Evolutionary conservation across 2,113 vertebrate genomes (phyloP), one percentile per base, ranked within the genome.

Genomic region (Perognathus longimembris): DNA sequence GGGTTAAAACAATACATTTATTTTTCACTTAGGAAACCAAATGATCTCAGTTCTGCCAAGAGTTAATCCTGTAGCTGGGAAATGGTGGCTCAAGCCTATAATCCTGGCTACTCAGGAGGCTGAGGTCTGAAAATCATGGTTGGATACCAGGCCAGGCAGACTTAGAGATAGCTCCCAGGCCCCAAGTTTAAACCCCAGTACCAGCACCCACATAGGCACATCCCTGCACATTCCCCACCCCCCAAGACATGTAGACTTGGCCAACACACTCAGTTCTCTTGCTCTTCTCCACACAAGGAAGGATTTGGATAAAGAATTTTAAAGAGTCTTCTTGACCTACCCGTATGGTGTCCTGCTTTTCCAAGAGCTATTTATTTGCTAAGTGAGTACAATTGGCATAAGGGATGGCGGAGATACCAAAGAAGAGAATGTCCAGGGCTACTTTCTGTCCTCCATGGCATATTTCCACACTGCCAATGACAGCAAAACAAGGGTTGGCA

Each of bases 401-500:
- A 59, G n/a, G 61, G 2, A 11, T 40, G 8, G 0, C 50, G 57
- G 67, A 34, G 30, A 28, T 26, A 28, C 14, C 42, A 54, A 6
- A 94, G 54, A 77, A 92, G 22, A 32, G 36, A 7, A 21, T 22
- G 42, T 66, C 70, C 28, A 28, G n/a, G 7, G 5, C 20, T 57
- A 14, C 24, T 57, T 89, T 85, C 40, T 28, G n/a, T 63, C 34
- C 4, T 22, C 59, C 8, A 32, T 10, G 24, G 7, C 69, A 28
- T 80, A 84, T 20, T 78, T 70, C 57, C 74, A 28, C 28, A 36
- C 38, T 5, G 59, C 21, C n/a, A 70, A n/a, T 5, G 73, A 89
- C 3, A 69, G 36, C 70, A 88, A 87, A 88, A 73, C 66, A 67
- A 71, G 66, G 30, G 30, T 80, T 71, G 76, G 54, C 30, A 93